phyloP scores from a whole-genome alignment of 2,888 invertebrate species.

The Xestia xanthographa region DNA sequence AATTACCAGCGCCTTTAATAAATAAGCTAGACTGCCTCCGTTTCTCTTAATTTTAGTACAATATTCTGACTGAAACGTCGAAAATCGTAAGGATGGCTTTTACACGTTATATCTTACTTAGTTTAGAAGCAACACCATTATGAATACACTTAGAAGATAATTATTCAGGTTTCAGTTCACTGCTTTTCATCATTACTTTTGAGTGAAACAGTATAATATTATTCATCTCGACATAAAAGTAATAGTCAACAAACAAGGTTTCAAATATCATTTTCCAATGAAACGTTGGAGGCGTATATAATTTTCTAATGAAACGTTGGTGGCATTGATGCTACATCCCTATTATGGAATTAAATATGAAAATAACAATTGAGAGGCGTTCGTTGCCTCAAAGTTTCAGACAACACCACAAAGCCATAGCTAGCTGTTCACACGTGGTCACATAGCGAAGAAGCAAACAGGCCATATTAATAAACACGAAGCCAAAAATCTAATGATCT shows the following conservation, averaged over 20 bases:
- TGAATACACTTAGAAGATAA: neutral
- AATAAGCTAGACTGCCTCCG: conserved; percentile 30
- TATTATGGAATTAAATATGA: neutral
- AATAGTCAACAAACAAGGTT: too few relatives aligned
- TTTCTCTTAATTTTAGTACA: conserved; percentile 41
- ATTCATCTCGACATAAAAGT: too few relatives aligned
- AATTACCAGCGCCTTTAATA: conserved; percentile 50
- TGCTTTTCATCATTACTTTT: neutral
- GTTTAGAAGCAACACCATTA: neutral
- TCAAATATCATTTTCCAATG: too few relatives aligned
- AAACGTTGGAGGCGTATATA: too few relatives aligned
- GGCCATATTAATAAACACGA: neutral
- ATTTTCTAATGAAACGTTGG: neutral
- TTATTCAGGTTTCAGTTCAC: neutral
- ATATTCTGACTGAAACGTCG: conserved; percentile 15
- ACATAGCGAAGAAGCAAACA: neutral
- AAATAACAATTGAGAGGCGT: neutral
- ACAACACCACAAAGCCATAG: neutral
- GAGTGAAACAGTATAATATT: neutral
- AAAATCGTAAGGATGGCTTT: neutral
- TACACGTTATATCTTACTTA: neutral
- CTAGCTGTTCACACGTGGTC: neutral
- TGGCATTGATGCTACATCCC: neutral
- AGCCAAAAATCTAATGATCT: neutral
- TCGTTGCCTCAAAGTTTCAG: neutral